Evolutionary conservation across 2,113 vertebrate species (phyloP).

Genomic region (Puma concolor): DNA sequence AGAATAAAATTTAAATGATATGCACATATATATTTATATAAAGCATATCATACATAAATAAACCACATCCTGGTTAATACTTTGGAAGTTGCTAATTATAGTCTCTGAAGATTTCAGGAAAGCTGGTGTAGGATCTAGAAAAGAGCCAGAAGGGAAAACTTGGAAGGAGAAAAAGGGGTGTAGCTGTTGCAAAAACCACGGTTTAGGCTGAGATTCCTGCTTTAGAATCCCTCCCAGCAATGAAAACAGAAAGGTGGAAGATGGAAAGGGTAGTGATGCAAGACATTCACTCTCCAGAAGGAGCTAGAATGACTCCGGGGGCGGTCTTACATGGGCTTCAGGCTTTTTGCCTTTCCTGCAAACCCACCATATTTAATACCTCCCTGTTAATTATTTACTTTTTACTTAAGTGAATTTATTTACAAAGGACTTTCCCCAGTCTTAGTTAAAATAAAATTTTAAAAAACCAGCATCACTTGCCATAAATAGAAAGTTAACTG

Average conservation of each 20-base stretch:
- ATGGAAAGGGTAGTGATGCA: neutral
- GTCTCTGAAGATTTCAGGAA: neutral
- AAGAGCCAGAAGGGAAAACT: neutral
- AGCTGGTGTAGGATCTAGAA: neutral
- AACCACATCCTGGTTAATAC: neutral
- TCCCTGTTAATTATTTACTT: neutral
- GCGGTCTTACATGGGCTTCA: neutral
- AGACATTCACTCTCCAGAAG: neutral
- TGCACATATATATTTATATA: neutral
- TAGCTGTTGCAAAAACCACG: neutral
- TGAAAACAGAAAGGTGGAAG: neutral
- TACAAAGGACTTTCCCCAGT: neutral
- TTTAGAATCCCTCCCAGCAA: neutral
- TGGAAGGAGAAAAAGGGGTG: neutral
- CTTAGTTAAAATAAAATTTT: neutral
- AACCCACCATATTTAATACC: neutral
- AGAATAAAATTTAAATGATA: neutral
- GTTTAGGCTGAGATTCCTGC: neutral
- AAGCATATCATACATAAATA: neutral
- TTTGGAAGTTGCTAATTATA: neutral
- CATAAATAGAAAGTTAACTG: constrained; percentile 4
- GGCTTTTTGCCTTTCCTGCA: neutral
- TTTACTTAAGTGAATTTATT: neutral
- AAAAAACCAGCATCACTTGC: neutral
- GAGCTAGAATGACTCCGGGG: neutral